A percentile compares a stretch with the other conserved stretches of the same genome.
phyloP scores from a whole-genome alignment of 2,888 invertebrate genomes.

The Drosophila niveifrons region DNA sequence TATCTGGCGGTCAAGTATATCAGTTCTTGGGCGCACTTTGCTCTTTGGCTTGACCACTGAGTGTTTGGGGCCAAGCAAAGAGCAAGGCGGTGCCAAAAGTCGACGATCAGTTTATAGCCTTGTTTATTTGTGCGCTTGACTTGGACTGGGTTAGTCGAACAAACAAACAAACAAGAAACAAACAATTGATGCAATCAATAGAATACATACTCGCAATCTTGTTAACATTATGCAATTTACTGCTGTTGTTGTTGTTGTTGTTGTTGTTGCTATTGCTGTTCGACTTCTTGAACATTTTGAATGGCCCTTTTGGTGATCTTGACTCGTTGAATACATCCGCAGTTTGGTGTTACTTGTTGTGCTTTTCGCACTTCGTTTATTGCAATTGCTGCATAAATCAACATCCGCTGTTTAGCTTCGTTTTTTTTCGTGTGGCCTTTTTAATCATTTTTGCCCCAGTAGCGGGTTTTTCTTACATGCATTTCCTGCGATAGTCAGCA shows the following conservation, averaged over 20 bases:
- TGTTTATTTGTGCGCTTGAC: constrained; percentile 1
- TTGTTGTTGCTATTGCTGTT: not conserved
- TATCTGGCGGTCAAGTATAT: not conserved
- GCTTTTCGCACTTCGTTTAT: constrained; percentile 49
- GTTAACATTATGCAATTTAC: constrained; percentile 48
- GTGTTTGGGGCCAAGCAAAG: not conserved
- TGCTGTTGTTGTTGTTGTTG: not conserved
- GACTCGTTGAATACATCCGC: constrained; percentile 59
- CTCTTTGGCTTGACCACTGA: not conserved
- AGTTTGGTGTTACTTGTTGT: constrained; percentile 27
- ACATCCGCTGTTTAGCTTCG: constrained; percentile 56
- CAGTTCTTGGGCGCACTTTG: not conserved
- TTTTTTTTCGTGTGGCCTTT: constrained; percentile 30
- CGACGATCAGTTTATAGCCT: constrained; percentile 9
- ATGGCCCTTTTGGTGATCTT: constrained; percentile 35
- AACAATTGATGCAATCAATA: constrained; percentile 38
- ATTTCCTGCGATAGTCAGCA: constrained; percentile 60
- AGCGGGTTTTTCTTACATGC: constrained; percentile 62
- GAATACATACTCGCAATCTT: constrained; percentile 31
- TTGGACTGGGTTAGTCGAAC: constrained; percentile 11
- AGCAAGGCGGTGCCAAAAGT: constrained; percentile 1
- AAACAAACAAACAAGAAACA: constrained; percentile 7
- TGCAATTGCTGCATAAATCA: constrained; percentile 68
- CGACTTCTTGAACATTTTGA: constrained; percentile 9
- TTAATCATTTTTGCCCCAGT: constrained; percentile 60